Evolutionary conservation across 37 sponge, comb jelly and placozoan genomes (phyloP).

Genomic region (Spongilla lacustris): DNA sequence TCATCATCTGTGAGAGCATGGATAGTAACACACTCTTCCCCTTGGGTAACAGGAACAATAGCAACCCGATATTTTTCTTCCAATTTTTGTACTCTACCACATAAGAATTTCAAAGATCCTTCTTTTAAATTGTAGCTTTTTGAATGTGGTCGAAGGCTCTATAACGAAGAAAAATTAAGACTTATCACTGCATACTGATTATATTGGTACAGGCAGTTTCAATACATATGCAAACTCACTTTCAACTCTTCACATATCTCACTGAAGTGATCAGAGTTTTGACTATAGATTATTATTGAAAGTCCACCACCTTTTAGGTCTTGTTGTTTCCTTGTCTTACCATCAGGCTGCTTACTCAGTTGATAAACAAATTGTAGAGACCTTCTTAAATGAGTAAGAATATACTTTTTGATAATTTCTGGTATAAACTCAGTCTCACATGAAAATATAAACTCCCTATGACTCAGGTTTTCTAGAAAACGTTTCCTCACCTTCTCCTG

Average conservation of each 20-base stretch:
- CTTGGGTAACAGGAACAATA: background rate
- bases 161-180: no score
- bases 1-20: constrained; percentile 41
- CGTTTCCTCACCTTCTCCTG: background rate
- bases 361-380: background rate
- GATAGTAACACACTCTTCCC: constrained; percentile 10
- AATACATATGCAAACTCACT: no score
- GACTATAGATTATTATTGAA: no score
- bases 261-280: no score
- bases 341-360: no score
- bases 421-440: constrained; percentile 22
- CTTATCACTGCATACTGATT: no score
- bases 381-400: background rate
- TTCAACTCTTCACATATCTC: no score
- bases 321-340: no score
- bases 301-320: no score
- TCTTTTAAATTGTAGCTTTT: background rate
- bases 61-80: constrained; percentile 40
- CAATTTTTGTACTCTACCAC: background rate
- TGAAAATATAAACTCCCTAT: background rate
- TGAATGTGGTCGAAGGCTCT: background rate
- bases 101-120: background rate
- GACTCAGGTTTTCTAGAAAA: no score
- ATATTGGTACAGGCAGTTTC: no score
- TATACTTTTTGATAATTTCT: constrained; percentile 10